Base-by-base conservation (phyloP, 2,888 invertebrate genomes). In the Ecliptopera silaceata region DNA sequence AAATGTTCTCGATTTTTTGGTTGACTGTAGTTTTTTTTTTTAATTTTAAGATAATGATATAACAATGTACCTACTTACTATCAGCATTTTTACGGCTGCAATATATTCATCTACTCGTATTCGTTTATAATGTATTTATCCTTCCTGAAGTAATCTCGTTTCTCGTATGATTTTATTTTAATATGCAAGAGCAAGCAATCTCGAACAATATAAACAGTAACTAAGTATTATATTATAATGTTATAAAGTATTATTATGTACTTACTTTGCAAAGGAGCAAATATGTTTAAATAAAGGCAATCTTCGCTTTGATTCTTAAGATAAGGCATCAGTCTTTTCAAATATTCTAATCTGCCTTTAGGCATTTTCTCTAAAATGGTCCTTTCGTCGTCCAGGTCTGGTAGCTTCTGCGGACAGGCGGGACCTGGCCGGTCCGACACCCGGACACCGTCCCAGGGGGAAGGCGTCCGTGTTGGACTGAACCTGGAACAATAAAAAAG, bases 271-370 rank as follows among this genome's bases (percentile, higher is more conserved):
- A 96, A 95, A 60, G 99, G 99, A 39, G 97, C 96, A 92, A 98
- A 99, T 82, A 99, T 95, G 92, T 99, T 99, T 85, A 99, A 94
- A 89, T 97, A 98, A 69, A 99, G 95, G 85, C 99, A 99, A 93
- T 99, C 98, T 93, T 99, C 99, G 84, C 96, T 97, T 93, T 99
- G 98, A 89, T 98, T 96, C 88, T 94, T 94, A 83, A 99, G 94
- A 92, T 96, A 95, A 70, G 97, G 97, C 83, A 97, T 93, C 88
- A 99, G 93, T 82, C 98, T 94, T 91, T 95, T 96, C 69, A 99
- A 93, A 86, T 98, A 97, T 84, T 97, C 97, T 86, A 97, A 93
- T 77, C 98, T 93, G 69, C 97, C 98, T 77, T 95, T 94, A 66
- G 98, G 98, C 96, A 98, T 97, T 81, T 94, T 93, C 75, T 94